Evolutionary conservation across 2,888 invertebrate species (phyloP), one percentile per base, ranked within the genome.

Genomic region (Amphipoea lucens): DNA sequence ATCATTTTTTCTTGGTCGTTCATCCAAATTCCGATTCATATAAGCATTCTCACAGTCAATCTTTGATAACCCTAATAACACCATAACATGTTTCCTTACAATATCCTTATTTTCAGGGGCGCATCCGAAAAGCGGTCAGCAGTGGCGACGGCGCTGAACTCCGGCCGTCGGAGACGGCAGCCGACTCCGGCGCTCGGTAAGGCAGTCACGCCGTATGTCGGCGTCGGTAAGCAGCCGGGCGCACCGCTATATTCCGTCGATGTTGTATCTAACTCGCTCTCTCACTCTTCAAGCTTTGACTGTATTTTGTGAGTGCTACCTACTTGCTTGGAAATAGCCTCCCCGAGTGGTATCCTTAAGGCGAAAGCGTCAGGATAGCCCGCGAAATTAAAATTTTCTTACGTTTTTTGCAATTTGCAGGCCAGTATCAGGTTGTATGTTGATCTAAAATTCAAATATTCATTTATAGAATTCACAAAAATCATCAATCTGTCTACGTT

Each of bases 161-260:
- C 94, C 36, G 95, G 95, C 17, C 95, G 96, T 65, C 93, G 96
- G 83, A 94, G 96, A 78, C 94, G 96, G 51, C 96, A 96, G 90
- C 96, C 96, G 36, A 88, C 95, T 87, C 95, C 96, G 90, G 95
- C 96, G 93, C 95, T 96, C 93, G 96, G 96, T 96, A 96, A 96
- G 96, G 95, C 94, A 83, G 94, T 94, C 94, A 93, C 95, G 93
- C 94, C 96, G 88, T 96, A 95, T 96, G 92, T 95, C 92, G 95
- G 96, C 95, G 96, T 96, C 91, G 96, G 96, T 96, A 96, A 96
- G 96, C 94, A 93, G 87, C 91, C 91, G 88, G 78, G 74, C 87
- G 83, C 84, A 89, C 87, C 83, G 79, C 86, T 84, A 88, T 84
- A 80, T 85, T 85, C 79, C 83, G 77, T 89, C 82, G 62, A 83